Evolutionary conservation across 2,888 invertebrate genomes (phyloP).

Genomic region (Phanerotoma sp.): DNA sequence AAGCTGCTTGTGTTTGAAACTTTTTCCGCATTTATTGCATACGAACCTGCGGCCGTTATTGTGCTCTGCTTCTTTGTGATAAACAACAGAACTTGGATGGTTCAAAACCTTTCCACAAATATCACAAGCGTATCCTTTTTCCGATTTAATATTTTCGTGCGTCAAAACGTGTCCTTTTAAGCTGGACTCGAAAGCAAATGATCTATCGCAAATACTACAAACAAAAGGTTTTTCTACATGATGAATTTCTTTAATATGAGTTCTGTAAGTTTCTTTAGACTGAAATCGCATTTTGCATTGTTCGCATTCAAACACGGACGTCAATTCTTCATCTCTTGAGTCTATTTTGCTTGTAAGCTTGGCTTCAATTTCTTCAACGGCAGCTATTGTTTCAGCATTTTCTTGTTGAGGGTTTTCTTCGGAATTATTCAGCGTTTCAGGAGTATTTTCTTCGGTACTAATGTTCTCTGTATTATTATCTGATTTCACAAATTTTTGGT

Average conservation of each 20-base stretch:
- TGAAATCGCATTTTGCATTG: conserved; percentile 65
- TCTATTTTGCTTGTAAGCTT: too few relatives aligned
- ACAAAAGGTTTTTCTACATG: conserved; percentile 62
- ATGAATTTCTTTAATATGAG: conserved; percentile 64
- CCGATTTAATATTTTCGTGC: conserved; percentile 58
- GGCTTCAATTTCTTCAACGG: conserved; percentile 24
- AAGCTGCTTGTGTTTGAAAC: conserved; percentile 73
- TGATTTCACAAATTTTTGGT: too few relatives aligned
- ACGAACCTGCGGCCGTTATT: conserved; percentile 68
- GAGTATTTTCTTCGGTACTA: too few relatives aligned
- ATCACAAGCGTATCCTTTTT: conserved; percentile 65
- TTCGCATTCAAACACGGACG: conserved; percentile 61
- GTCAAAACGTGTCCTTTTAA: conserved; percentile 63
- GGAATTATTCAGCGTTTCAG: too few relatives aligned
- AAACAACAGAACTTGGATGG: conserved; percentile 73
- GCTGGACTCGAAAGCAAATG: conserved; percentile 65
- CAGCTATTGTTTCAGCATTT: too few relatives aligned
- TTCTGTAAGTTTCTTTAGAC: conserved; percentile 64
- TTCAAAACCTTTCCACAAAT: conserved; percentile 69
- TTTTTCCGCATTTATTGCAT: conserved; percentile 74
- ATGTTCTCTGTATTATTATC: too few relatives aligned
- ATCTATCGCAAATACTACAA: conserved; percentile 64
- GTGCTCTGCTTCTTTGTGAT: conserved; percentile 74
- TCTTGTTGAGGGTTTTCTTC: too few relatives aligned
- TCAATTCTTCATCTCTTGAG: not conserved